phyloP scores from a whole-genome alignment of 2,797 vertebrate species.

The Spinus pinus region DNA sequence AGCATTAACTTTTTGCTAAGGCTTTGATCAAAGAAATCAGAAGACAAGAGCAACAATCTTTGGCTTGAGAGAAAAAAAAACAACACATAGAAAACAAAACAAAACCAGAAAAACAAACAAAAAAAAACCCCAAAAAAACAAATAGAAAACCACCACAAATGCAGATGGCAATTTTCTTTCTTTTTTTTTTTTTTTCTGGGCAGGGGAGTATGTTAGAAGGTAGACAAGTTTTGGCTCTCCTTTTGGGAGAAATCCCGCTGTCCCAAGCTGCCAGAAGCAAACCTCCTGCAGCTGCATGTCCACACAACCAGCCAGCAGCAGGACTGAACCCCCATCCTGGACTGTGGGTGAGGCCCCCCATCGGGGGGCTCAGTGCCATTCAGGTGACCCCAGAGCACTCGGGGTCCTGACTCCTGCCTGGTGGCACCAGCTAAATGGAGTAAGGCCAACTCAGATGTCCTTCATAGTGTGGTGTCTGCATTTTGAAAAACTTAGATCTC shows the following conservation, averaged over 20 bases:
- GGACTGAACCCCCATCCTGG: background rate
- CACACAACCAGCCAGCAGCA: background rate
- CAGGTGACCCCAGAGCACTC: background rate
- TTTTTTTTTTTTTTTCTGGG: background rate
- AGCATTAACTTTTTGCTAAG: background rate
- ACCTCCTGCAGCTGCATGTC: background rate
- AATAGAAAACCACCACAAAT: background rate
- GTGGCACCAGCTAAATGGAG: too few species aligned
- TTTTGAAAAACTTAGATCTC: background rate
- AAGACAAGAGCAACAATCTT: background rate
- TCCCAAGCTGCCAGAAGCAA: background rate
- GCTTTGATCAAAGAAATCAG: background rate
- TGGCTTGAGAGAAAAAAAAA: background rate
- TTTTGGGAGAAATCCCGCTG: background rate
- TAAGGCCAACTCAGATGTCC: background rate
- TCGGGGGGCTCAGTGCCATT: background rate
- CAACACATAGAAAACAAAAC: background rate
- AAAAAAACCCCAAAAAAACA: background rate
- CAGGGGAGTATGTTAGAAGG: background rate
- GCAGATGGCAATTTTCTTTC: background rate
- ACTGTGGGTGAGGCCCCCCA: too few species aligned
- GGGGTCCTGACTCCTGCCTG: background rate
- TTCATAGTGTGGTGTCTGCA: background rate
- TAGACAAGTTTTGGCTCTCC: background rate
- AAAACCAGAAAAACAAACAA: background rate